Conservation (phyloP, 2,113 vertebrate species). For the Daboia siamensis region DNA sequence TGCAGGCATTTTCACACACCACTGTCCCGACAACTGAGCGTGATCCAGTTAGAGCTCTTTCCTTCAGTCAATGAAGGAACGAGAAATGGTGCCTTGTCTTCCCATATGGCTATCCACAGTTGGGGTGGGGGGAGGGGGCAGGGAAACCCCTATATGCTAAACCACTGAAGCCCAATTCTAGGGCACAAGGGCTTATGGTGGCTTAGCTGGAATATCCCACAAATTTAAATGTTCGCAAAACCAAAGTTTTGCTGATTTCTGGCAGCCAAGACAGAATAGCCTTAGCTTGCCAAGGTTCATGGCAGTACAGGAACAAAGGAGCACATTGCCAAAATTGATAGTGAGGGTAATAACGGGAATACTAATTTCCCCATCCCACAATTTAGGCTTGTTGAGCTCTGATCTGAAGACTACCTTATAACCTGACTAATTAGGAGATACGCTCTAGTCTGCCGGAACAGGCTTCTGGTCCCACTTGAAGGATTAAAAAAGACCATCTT, state of each 20-base stretch:
- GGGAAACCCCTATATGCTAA: not conserved
- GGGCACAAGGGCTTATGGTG: not conserved
- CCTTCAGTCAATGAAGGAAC: not conserved
- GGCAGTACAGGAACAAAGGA: not conserved
- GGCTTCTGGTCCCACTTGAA: not conserved
- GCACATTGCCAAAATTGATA: not conserved
- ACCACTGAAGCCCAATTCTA: not conserved
- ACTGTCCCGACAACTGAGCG: not conserved
- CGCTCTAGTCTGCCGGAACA: not conserved
- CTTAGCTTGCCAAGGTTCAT: not conserved
- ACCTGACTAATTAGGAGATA: not conserved
- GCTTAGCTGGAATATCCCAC: not conserved
- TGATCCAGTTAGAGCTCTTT: not conserved
- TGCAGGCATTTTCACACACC: not conserved
- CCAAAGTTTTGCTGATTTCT: not conserved
- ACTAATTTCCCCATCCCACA: not conserved
- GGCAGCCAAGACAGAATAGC: not conserved
- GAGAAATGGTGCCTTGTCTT: not conserved
- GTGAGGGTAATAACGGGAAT: not conserved
- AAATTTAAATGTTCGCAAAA: not conserved
- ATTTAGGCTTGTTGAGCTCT: not conserved
- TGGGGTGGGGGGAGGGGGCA: not conserved
- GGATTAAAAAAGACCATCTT: not conserved
- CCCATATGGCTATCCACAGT: not conserved
- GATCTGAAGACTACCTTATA: not conserved